Evolutionary conservation across 2,113 vertebrate genomes (phyloP), one percentile per base, ranked within the genome.

Genomic region (Odocoileus virginianus): DNA sequence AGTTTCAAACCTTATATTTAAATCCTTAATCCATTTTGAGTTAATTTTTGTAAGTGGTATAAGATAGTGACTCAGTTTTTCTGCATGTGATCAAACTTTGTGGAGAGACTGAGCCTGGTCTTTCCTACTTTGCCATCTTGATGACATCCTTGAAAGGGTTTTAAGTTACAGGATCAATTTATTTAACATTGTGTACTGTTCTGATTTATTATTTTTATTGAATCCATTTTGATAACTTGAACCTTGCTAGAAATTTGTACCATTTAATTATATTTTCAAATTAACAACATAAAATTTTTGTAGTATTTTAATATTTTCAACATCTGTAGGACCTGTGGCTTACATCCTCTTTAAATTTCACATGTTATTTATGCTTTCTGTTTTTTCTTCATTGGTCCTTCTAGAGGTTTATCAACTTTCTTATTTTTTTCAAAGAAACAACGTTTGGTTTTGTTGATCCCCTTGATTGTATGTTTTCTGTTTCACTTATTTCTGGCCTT

Each of bases 201-300:
- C 33, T 92, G 84, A 84, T 94, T 96, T 97, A 87, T 40, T 64
- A 4, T 94, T 91, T 90, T 94, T 87, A 88, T n/a, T 96, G 28
- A 81, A 43, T 97, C 64, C 67, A 25, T 78, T 93, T 96, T 79
- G 58, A 58, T 52, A 60, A 64, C 12, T 74, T 96, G 33, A 2
- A 71, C 45, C 43, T 90, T 57, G 30, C 7, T 67, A 96, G 40
- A 9, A 93, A 58, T 91, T 93, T 83, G 17, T n/a, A 36, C 21
- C 71, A 79, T 84, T 95, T 78, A 67, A 50, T 76, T 78, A 45
- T 82, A 43, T 83, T 96, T 91, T 93, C 43, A 54, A 94, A 82
- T 94, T 92, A 55, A 43, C 74, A 45, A 5, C 45, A 87, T 92
- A 58, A 40, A 13, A 16, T 45, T 86, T 93, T 95, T 67, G 54